A percentile compares a stretch with the other conserved stretches of the same genome.
phyloP scores from a whole-genome alignment of 2,888 invertebrate species.

The Macropis europaea region DNA sequence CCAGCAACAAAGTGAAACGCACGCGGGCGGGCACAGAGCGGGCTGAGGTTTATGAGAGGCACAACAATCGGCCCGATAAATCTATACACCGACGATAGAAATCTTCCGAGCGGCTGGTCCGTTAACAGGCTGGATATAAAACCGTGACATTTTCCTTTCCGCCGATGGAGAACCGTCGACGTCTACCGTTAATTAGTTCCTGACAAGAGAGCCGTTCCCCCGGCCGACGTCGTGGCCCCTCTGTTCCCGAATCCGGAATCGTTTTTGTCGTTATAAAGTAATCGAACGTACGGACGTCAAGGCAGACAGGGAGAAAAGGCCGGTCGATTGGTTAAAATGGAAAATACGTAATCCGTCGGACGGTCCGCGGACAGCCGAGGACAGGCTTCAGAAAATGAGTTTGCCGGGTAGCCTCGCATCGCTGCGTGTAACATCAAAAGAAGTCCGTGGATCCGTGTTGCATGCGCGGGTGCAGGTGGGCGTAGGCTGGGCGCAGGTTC shows the following conservation, averaged over 20 bases:
- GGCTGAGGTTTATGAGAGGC: constrained; percentile 31
- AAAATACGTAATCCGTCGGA: constrained; percentile 65
- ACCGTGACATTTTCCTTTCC: constrained; percentile 64
- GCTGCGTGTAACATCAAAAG: constrained; percentile 64
- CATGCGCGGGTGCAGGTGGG: no score
- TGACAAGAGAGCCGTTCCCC: constrained; percentile 56
- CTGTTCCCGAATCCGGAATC: constrained; percentile 18
- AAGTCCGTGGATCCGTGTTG: no score
- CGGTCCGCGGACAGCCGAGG: constrained; percentile 66
- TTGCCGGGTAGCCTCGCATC: constrained; percentile 48
- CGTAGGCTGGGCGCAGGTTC: neutral
- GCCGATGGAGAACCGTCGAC: constrained; percentile 48
- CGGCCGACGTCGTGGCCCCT: neutral
- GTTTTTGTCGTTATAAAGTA: constrained; percentile 62
- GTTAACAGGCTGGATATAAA: constrained; percentile 43
- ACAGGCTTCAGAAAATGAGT: constrained; percentile 68
- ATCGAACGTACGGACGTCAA: constrained; percentile 64
- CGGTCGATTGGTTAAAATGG: constrained; percentile 66
- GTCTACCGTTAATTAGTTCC: constrained; percentile 67
- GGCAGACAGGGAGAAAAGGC: constrained; percentile 59
- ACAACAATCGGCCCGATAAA: constrained; percentile 50
- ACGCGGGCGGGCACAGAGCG: no score
- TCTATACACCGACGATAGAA: constrained; percentile 47
- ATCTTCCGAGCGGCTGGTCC: constrained; percentile 44
- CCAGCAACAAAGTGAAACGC: no score